Evolutionary conservation across 2,113 vertebrate species (phyloP).

Genomic region (Quiscalus mexicanus): DNA sequence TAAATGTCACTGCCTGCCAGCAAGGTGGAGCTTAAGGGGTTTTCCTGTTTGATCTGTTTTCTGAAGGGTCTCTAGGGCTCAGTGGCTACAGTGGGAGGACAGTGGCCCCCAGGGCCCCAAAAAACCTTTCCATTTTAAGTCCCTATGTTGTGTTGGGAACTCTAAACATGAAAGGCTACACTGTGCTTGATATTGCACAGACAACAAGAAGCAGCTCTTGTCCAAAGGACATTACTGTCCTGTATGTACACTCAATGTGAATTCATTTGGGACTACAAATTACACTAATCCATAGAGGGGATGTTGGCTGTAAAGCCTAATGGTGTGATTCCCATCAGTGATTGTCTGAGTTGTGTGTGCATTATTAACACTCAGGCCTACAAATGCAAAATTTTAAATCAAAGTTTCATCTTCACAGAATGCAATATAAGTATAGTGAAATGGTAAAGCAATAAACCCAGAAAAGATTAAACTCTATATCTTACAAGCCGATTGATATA

Average conservation of each 20-base stretch:
- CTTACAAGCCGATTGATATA: constrained; percentile 31
- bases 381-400: constrained; percentile 5
- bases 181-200: background rate
- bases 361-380: background rate
- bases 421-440: background rate
- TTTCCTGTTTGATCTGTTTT: background rate
- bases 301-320: background rate
- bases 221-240: background rate
- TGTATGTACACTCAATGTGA: background rate
- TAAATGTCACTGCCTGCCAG: background rate
- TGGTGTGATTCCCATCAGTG: background rate
- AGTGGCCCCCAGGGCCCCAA: no score
- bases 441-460: constrained; percentile 28
- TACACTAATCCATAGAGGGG: background rate
- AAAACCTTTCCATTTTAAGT: background rate
- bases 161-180: background rate
- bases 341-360: background rate
- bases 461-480: constrained; percentile 36
- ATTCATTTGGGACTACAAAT: background rate
- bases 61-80: background rate
- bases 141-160: background rate
- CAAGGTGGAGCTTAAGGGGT: background rate
- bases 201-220: background rate
- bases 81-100: background rate
- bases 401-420: background rate